phyloP scores from a whole-genome alignment of 2,797 vertebrate species.

The Limosa lapponica region DNA sequence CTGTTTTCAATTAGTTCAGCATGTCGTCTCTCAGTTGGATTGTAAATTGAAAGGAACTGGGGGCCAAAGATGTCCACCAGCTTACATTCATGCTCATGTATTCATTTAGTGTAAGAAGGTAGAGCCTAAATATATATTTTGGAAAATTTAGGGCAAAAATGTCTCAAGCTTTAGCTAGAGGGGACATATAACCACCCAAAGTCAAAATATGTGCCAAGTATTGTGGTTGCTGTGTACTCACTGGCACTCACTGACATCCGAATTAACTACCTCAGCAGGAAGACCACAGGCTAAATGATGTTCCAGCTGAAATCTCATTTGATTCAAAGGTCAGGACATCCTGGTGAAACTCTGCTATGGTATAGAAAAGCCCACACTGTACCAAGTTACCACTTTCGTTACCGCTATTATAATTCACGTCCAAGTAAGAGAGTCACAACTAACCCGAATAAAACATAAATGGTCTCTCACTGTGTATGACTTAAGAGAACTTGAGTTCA shows the following conservation, averaged over 20 bases:
- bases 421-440: neutral
- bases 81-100: neutral
- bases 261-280: neutral
- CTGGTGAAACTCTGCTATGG: neutral
- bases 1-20: neutral
- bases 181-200: neutral
- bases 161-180: neutral
- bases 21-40: neutral
- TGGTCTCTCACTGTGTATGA: neutral
- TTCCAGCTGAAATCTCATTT: neutral
- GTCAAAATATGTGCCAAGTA: neutral
- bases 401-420: neutral
- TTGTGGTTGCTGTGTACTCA: neutral
- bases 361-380: neutral
- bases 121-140: neutral
- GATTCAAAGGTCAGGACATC: neutral
- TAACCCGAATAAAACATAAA: neutral
- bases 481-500: neutral
- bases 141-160: neutral
- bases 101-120: neutral
- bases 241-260: neutral
- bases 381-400: neutral
- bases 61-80: neutral
- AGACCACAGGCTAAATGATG: neutral
- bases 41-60: neutral